These are phyloP conservation scores for Drosophila persimilis DNA, from an alignment of 1,140 invertebrate species.

Conservation along the genomic window DNA sequence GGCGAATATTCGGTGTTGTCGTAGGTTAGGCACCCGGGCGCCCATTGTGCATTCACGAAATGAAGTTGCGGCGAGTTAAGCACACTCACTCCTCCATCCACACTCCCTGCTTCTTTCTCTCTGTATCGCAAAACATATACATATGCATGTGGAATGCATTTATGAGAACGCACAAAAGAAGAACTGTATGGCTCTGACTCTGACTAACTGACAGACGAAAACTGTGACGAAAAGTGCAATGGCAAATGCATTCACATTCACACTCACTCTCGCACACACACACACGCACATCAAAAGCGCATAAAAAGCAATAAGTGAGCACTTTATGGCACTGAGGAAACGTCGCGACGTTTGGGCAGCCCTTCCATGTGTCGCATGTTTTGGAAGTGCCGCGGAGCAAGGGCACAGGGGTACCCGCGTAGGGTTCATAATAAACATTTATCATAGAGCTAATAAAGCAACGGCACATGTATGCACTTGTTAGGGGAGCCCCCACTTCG, in stretches of 20 bases:
- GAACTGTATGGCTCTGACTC: slow-evolving; percentile 34
- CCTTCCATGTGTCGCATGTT: slow-evolving; percentile 57
- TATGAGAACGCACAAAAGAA: slow-evolving; percentile 63
- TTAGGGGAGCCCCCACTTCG: slow-evolving; percentile 12
- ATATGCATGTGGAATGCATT: slow-evolving; percentile 22
- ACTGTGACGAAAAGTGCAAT: slow-evolving; percentile 73
- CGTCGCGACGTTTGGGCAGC: slow-evolving; percentile 54
- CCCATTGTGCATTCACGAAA: slow-evolving; percentile 78
- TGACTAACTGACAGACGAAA: slow-evolving; percentile 54
- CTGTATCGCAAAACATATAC: not conserved
- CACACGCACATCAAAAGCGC: slow-evolving; percentile 63
- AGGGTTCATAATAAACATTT: slow-evolving; percentile 54
- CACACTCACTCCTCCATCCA: slow-evolving; percentile 36
- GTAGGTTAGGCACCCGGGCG: slow-evolving; percentile 66
- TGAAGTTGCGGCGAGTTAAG: slow-evolving; percentile 76
- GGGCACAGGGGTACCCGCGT: not conserved
- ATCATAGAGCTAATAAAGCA: slow-evolving; percentile 47
- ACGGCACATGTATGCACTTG: not conserved
- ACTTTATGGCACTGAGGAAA: slow-evolving; percentile 71
- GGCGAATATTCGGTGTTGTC: slow-evolving; percentile 81
- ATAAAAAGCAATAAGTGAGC: slow-evolving; percentile 73
- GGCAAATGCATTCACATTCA: slow-evolving; percentile 62
- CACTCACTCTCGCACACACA: slow-evolving; percentile 26
- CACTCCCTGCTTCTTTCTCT: slow-evolving; percentile 6
- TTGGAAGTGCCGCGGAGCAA: slow-evolving; percentile 7